Evolutionary conservation across 2,888 invertebrate species (phyloP), one percentile per base, ranked within the genome.

Genomic region (Drosophila paramelanica): DNA sequence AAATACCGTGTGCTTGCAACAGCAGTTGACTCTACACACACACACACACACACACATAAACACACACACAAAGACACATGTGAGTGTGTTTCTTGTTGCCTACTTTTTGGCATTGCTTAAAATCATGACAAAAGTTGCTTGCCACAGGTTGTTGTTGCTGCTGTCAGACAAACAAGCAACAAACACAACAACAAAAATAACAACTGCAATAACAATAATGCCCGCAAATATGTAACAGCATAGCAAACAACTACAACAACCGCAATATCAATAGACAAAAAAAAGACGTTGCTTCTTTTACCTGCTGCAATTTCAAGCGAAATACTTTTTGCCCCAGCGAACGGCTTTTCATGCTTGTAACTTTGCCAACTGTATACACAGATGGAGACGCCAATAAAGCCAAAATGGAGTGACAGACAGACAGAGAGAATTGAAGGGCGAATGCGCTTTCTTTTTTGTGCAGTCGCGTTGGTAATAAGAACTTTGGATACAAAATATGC

Each of bases 111-210:
- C 76, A 53, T 55, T 55, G 73, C 74, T 66, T 57, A 47, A 77
- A 77, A 77, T 77, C 77, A 73, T 69, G 66, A 67, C 73, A 70
- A 66, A 64, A 73, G 66, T 66, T 77, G 61, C 46, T 64, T 75
- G 77, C 76, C 65, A 72, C 74, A 75, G 74, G 70, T 77, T 77
- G 62, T 50, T 67, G 67, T 56, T 75, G 73, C 27, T 49, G 50
- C n/a, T 60, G 42, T 3, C 49, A 27, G 60, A 14, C 47, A 55
- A 51, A 31, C 62, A 60, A 36, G 31, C 46, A 46, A 39, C 33
- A 43, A 20, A 59, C 60, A 42, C 38, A 61, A 51, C 20, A 50
- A 17, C 8, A 36, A 13, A 20, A 45, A 56, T 56, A 39, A 58
- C 61, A 39, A 58, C 45, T 55, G 68, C 61, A 43, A 59, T 76